A percentile compares a stretch with the other conserved stretches of the same genome.
Conservation (phyloP, 2,888 invertebrate species). For the Philereme vetulata region DNA sequence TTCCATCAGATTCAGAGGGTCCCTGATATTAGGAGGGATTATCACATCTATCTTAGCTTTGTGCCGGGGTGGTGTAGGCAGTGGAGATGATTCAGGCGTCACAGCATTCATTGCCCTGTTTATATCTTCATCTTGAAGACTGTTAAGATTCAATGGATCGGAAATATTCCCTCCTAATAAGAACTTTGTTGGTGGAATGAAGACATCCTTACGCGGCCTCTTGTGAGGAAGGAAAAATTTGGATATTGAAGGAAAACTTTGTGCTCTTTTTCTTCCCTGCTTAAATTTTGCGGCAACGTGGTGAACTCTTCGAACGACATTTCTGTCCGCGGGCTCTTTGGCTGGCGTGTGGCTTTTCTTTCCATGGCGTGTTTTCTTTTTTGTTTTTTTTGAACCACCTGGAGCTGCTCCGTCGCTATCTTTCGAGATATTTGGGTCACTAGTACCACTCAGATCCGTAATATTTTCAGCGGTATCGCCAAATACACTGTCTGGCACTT, state of each 20-base stretch:
- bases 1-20: conserved; percentile 94
- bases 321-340: conserved; percentile 72
- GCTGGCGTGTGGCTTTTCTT: conserved; percentile 69
- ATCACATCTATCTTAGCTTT: conserved; percentile 94
- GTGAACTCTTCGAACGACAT: conserved; percentile 68
- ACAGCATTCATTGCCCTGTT: conserved; percentile 93
- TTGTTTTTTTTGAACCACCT: conserved; percentile 65
- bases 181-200: conserved; percentile 96
- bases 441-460: conserved; percentile 47
- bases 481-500: conserved; percentile 62
- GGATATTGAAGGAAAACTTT: conserved; percentile 86
- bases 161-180: conserved; percentile 96
- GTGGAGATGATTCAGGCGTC: conserved; percentile 96
- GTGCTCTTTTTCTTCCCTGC: conserved; percentile 86
- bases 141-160: conserved; percentile 97
- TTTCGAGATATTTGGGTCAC: conserved; percentile 62
- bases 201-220: conserved; percentile 88
- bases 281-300: conserved; percentile 75
- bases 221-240: conserved; percentile 91
- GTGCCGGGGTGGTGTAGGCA: conserved; percentile 91
- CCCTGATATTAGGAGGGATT: conserved; percentile 95
- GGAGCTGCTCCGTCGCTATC: conserved; percentile 58
- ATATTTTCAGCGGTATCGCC: conserved; percentile 59
- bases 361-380: conserved; percentile 75
- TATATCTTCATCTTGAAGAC: conserved; percentile 92